These are phyloP conservation scores for Microcebus jonahi DNA, from an alignment of 2,113 vertebrate genomes.

Conservation along the genomic window DNA sequence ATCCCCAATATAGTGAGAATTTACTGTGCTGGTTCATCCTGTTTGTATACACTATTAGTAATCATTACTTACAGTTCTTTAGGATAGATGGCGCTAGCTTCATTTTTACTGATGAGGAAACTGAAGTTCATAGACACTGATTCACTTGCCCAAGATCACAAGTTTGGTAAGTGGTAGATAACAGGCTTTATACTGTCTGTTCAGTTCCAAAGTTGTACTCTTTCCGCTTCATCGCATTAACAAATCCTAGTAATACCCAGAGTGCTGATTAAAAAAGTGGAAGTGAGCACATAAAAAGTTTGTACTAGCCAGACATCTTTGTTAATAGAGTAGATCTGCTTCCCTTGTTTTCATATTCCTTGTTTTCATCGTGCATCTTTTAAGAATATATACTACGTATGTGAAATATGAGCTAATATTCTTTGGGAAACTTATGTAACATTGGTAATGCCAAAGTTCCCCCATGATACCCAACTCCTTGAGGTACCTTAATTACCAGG, in stretches of 20 bases:
- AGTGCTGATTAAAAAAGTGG: background rate
- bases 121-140: background rate
- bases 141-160: background rate
- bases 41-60: background rate
- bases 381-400: background rate
- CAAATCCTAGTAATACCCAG: background rate
- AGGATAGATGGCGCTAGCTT: background rate
- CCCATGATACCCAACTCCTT: background rate
- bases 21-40: background rate
- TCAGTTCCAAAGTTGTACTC: background rate
- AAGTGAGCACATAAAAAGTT: background rate
- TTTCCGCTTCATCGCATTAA: background rate
- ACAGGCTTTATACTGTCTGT: background rate
- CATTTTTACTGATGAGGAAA: slow-evolving; percentile 3
- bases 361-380: background rate
- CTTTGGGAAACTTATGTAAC: background rate
- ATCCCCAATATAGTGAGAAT: background rate
- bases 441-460: background rate
- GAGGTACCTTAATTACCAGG: background rate
- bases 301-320: background rate
- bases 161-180: background rate
- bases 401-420: background rate
- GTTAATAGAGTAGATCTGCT: background rate
- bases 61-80: background rate
- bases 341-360: background rate